These are phyloP conservation scores for Bhutanitis thaidina DNA, from an alignment of 2,888 invertebrate species.

Conservation along the genomic window DNA sequence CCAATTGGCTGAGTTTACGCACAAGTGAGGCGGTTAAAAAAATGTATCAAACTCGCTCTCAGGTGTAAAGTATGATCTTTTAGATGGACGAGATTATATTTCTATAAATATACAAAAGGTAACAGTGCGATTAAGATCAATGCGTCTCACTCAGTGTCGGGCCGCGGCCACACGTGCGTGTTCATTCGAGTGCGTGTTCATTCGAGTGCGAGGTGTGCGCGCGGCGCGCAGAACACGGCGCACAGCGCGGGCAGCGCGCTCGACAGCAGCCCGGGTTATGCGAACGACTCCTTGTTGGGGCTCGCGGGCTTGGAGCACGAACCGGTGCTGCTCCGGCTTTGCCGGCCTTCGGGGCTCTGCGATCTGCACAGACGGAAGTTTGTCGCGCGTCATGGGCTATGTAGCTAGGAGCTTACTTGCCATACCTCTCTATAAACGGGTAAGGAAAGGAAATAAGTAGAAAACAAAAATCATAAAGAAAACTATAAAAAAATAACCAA, in stretches of 20 bases:
- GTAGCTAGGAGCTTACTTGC: not conserved
- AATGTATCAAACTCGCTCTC: no score
- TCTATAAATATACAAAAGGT: no score
- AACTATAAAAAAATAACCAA: no score
- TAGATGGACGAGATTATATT: no score
- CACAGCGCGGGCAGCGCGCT: conserved; percentile 63
- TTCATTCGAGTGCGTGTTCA: conserved; percentile 29
- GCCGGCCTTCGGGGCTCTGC: conserved; percentile 61
- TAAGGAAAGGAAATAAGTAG: not conserved
- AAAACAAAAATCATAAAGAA: not conserved
- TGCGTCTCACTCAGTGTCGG: no score
- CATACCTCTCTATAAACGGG: not conserved
- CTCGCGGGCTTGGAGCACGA: conserved; percentile 57
- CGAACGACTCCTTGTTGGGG: conserved; percentile 65
- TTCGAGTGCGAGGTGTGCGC: conserved; percentile 49
- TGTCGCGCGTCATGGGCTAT: not conserved
- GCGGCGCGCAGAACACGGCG: conserved; percentile 62
- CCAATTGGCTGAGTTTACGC: conserved; percentile 1
- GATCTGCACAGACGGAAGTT: conserved; percentile 41
- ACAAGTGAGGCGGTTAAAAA: no score
- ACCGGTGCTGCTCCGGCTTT: conserved; percentile 57
- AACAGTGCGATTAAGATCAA: no score
- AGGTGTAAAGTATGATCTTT: no score
- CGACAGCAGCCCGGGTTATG: conserved; percentile 64
- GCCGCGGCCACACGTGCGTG: no score